Percentiles rank a stretch among this genome's conserved stretches.
Conservation (phyloP, 2,113 vertebrate genomes). For the Mesembrinibis cayennensis region DNA sequence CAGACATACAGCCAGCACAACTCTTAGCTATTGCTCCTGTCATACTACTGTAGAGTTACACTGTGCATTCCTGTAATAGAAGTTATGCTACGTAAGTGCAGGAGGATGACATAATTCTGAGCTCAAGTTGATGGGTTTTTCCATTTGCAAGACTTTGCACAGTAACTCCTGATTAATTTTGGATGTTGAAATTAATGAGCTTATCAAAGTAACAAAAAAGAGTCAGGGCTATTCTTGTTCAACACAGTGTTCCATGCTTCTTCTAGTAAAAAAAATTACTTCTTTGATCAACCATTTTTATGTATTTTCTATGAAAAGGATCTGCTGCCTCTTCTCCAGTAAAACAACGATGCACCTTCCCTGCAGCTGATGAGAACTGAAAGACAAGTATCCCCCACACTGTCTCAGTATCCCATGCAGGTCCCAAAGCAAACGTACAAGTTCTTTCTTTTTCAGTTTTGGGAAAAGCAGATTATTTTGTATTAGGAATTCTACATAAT, state of each 20-base stretch:
- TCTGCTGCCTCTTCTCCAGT: background rate
- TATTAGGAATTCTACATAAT: background rate
- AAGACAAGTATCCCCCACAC: accelerated
- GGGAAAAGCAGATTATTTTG: background rate
- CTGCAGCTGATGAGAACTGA: background rate
- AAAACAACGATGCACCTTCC: background rate
- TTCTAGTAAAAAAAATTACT: background rate
- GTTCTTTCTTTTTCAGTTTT: background rate
- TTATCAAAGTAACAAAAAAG: background rate
- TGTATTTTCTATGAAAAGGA: background rate
- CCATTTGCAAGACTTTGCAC: background rate
- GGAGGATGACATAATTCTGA: background rate
- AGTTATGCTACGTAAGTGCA: background rate
- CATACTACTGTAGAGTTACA: background rate
- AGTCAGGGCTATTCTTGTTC: background rate
- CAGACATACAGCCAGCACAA: accelerated
- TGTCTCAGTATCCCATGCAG: background rate
- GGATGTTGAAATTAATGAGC: background rate
- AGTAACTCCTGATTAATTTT: background rate
- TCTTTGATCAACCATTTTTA: background rate
- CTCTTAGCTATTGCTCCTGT: background rate
- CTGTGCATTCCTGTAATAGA: background rate
- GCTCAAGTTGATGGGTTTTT: background rate
- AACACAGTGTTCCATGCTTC: background rate
- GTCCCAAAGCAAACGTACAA: background rate